Percentiles rank a stretch among this genome's conserved stretches.
phyloP scores from a whole-genome alignment of 2,113 vertebrate genomes.

The Centropus bengalensis region DNA sequence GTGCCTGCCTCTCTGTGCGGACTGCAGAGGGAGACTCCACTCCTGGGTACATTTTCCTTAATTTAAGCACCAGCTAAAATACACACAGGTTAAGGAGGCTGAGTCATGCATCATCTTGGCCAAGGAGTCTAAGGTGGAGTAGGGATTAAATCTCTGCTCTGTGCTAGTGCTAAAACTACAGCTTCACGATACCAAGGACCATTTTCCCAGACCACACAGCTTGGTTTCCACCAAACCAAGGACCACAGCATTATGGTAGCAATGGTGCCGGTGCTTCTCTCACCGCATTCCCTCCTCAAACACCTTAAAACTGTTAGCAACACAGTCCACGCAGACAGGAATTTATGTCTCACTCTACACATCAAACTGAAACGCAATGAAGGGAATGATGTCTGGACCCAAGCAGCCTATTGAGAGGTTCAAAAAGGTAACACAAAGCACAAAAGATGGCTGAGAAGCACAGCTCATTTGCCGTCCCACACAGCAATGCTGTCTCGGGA shows the following conservation, averaged over 20 bases:
- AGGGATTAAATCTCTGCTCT: background rate
- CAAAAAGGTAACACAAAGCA: conserved; percentile 53
- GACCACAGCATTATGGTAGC: background rate
- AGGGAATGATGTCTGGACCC: background rate
- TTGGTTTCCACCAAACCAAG: background rate
- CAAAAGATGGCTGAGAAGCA: conserved; percentile 36
- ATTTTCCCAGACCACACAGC: background rate
- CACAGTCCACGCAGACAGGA: background rate
- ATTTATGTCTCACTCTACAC: background rate
- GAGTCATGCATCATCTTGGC: rapidly evolving
- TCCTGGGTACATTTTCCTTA: background rate
- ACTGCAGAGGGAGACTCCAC: background rate
- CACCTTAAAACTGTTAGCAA: conserved; percentile 6
- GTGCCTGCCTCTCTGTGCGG: background rate
- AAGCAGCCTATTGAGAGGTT: conserved; percentile 39
- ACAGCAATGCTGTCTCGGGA: conserved; percentile 12
- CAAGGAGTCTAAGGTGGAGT: background rate
- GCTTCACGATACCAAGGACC: background rate
- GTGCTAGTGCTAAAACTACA: background rate
- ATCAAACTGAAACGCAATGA: background rate
- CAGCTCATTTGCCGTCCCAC: conserved; percentile 9
- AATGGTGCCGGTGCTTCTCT: background rate
- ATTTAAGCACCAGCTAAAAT: background rate
- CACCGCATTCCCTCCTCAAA: background rate
- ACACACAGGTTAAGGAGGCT: background rate